Evolutionary conservation across 2,888 invertebrate species (phyloP), one percentile per base, ranked within the genome.

Genomic region (Thymelicus acteon): DNA sequence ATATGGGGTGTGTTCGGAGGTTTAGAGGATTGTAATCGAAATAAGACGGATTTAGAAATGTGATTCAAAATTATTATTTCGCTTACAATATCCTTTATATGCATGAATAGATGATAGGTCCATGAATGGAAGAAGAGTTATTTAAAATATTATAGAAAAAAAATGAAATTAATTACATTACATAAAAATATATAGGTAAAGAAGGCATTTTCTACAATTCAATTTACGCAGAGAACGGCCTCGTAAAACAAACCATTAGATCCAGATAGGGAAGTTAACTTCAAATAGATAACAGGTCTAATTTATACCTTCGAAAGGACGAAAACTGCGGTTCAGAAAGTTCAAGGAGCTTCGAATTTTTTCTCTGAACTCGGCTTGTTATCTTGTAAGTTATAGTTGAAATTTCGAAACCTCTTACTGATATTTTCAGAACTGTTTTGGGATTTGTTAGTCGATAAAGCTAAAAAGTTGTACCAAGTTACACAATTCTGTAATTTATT

Each of bases 211-310:
- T 64, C 69, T 49, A 63, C 58, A 82, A 86, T 86, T 86, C 85
- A 87, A 88, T 87, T 87, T 85, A 84, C 81, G 78, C 79, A 81
- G 80, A 81, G 78, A n/a, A 71, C 76, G 76, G 76, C 78, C 76
- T 76, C 82, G 82, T 85, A 85, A 87, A 87, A 84, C 82, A 85
- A 86, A 82, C 82, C 80, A 78, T 81, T 75, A 54, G 69, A 71
- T 67, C 58, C 54, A 83, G 84, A 85, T 86, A 85, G 79, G 82
- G 84, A 87, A 87, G 75, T 87, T 88, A 79, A 72, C 79, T 79
- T 74, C 82, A 80, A 82, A 84, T 84, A 85, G 89, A 89, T 89
- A 89, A 85, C 84, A 82, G 79, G 83, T 86, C 85, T 85, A 87
- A 88, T 88, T 89, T 89, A 89, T 89, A 85, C 83, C 80, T 80